phyloP scores from a whole-genome alignment of 2,113 vertebrate species.

The Pangasianodon gigas region DNA sequence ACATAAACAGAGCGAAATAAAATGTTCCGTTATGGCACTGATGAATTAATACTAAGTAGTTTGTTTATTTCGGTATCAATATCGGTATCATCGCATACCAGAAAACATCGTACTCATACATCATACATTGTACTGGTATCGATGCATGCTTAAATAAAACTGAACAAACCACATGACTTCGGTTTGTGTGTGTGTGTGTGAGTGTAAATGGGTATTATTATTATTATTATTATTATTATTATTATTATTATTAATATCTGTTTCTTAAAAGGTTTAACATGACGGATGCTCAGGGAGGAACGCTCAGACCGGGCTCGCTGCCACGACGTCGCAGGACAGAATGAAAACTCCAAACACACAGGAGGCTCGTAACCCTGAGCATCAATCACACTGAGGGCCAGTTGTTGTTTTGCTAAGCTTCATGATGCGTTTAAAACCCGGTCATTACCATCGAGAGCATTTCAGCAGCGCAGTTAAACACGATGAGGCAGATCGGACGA shows the following conservation, averaged over 20 bases:
- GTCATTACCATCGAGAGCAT: not conserved
- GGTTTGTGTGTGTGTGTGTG: not conserved
- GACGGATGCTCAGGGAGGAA: slow-evolving; percentile 39
- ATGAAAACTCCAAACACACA: not conserved
- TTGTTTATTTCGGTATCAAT: not conserved
- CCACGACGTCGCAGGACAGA: not conserved
- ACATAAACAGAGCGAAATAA: too few relatives aligned
- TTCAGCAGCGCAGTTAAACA: not conserved
- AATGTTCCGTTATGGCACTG: too few relatives aligned
- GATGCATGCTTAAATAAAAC: not conserved
- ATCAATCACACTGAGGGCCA: slow-evolving; percentile 1
- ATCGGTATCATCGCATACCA: not conserved
- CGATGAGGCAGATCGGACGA: not conserved
- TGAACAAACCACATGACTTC: not conserved
- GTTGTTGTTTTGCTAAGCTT: slow-evolving; percentile 10
- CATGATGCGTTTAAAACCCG: not conserved
- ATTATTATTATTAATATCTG: slow-evolving; percentile 50
- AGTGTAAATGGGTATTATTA: not conserved
- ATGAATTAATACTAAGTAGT: too few relatives aligned
- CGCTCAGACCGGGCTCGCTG: slow-evolving; percentile 3
- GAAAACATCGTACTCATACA: not conserved
- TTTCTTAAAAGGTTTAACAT: slow-evolving; percentile 63
- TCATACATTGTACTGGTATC: not conserved
- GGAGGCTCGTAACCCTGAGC: not conserved
- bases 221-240: not conserved